A percentile compares a stretch with the other conserved stretches of the same genome.
phyloP scores from a whole-genome alignment of 2,797 vertebrate genomes.

The Characodon lateralis region DNA sequence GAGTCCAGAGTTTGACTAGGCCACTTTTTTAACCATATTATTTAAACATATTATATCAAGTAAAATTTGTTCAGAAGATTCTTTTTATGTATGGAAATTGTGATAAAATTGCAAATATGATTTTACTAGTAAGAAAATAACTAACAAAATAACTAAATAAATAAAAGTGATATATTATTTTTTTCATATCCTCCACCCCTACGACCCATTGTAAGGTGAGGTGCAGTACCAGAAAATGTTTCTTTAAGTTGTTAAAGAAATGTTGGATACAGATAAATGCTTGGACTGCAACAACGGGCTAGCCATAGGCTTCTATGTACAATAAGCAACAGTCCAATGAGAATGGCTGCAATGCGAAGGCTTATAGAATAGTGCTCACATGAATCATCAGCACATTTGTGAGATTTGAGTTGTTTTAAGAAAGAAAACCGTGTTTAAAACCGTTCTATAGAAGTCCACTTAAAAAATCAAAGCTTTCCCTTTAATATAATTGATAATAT shows the following conservation, averaged over 20 bases:
- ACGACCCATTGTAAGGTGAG: neutral
- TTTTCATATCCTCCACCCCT: too few species aligned
- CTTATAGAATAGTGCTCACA: neutral
- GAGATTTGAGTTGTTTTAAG: neutral
- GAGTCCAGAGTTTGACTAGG: too few species aligned
- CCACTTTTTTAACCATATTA: too few species aligned
- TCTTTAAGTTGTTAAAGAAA: neutral
- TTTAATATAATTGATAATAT: neutral
- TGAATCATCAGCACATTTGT: neutral
- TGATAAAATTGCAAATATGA: too few species aligned
- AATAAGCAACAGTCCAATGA: neutral
- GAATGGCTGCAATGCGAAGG: neutral
- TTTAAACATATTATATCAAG: neutral
- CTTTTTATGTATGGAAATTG: neutral
- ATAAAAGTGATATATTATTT: too few species aligned
- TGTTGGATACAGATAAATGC: neutral
- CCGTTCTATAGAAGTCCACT: neutral
- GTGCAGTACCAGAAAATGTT: neutral
- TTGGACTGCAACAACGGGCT: neutral
- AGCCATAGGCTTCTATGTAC: neutral
- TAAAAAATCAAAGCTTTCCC: neutral
- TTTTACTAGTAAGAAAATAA: too few species aligned
- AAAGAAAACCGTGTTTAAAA: neutral
- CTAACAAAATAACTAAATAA: too few species aligned
- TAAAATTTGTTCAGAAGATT: neutral